A percentile compares a stretch with the other conserved stretches of the same genome.
Evolutionary conservation across 2,797 vertebrate species (phyloP).

Genomic region (Coreius guichenoti): DNA sequence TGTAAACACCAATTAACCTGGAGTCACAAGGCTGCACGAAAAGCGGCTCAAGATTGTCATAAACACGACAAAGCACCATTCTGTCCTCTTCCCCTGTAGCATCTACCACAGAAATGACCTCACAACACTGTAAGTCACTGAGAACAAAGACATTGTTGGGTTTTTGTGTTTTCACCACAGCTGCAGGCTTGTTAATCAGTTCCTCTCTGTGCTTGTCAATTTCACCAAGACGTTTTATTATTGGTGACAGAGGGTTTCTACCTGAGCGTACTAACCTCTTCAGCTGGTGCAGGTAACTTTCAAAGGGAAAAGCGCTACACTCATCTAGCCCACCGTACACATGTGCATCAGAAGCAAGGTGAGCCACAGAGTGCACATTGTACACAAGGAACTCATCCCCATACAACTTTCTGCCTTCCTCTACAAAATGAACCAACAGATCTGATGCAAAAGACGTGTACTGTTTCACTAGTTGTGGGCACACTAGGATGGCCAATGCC

Average conservation of each 20-base stretch:
- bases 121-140: conserved; percentile 4
- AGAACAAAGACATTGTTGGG: not conserved
- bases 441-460: not conserved
- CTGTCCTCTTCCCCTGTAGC: not conserved
- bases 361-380: conserved; percentile 13
- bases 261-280: not conserved
- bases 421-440: conserved; percentile 21
- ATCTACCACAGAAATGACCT: not conserved
- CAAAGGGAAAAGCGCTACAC: not conserved
- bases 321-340: not conserved
- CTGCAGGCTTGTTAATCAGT: not conserved
- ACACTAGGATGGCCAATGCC: not conserved
- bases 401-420: conserved; percentile 14
- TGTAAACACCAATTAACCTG: conserved; percentile 4
- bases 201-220: conserved; percentile 6
- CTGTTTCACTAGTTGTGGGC: not conserved
- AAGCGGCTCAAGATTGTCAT: not conserved
- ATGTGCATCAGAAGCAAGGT: not conserved
- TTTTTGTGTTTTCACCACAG: conserved; percentile 11
- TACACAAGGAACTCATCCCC: conserved; percentile 7
- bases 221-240: not conserved
- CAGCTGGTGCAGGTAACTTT: conserved; percentile 8
- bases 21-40: conserved; percentile 6
- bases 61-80: not conserved
- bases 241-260: not conserved